Base-by-base conservation (phyloP, 2,888 invertebrate species). In the Ptychoptera contaminata region DNA sequence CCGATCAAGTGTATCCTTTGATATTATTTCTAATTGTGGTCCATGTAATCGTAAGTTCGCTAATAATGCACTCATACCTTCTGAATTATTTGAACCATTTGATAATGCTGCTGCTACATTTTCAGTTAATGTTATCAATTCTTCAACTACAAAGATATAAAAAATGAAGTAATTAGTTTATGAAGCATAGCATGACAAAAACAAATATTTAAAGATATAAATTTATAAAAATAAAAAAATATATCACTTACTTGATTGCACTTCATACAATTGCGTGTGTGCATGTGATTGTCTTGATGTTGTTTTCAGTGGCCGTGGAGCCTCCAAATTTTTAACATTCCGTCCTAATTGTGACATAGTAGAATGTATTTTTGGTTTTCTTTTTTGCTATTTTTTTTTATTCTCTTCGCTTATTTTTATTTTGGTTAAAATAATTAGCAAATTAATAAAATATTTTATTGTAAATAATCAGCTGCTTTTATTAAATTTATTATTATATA, bases 1-100 rank as follows among this genome's bases (percentile, higher is more conserved):
- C 55, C 79, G 74, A 67, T 90, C 88, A 53, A 90, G 69, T 58
- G 85, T 83, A 64, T 87, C 87, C 69, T 85, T 85, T 57, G 83
- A 86, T 50, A 82, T 70, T 53, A 78, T 72, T 71, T 88, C 88
- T 57, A 88, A 70, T 62, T 85, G 83, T 53, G 79, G 79, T 49
- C 87, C 81, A 61, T 79, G 79, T 37, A 80, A 75, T 63, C 86
- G 86, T 51, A 88, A 69, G 63, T 84, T 83, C 60, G 82, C 78
- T 61, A 83, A 81, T 70, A 88, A 74, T 55, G 79, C 76, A 46
- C 79, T 73, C 57, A 87, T 81, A 58, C 78, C 81, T 59, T 78
- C 77, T 57, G 79, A 78, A 65, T 76, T 77, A 60, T 77, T 78
- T 16, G 61, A 58, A 52, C 82, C 82, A 57, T 80, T 80, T 60